A percentile compares a stretch with the other conserved stretches of the same genome.
Evolutionary conservation across 2,113 vertebrate species (phyloP).

Genomic region (Apeltes quadracus): DNA sequence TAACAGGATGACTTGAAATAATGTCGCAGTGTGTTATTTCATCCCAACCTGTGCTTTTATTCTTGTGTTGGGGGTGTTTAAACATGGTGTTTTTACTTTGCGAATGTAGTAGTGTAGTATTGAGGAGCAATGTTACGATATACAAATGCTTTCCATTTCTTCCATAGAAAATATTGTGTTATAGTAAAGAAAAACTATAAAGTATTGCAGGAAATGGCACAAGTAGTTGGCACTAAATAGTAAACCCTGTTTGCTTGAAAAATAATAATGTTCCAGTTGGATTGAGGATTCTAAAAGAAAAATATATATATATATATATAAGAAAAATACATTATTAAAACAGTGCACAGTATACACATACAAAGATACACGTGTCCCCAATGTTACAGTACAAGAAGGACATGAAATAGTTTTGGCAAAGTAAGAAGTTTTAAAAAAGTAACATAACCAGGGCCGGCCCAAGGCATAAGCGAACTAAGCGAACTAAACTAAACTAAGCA

Average conservation of each 20-base stretch:
- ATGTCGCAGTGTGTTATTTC: background rate
- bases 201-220: background rate
- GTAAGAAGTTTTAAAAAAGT: background rate
- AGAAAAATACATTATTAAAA: too few species aligned
- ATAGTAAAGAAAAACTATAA: background rate
- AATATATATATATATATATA: background rate
- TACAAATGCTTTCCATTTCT: background rate
- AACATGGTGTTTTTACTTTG: background rate
- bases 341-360: background rate
- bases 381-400: background rate
- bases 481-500: too few species aligned
- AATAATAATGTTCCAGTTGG: too few species aligned
- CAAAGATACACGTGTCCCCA: background rate
- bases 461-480: too few species aligned
- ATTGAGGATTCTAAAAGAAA: background rate
- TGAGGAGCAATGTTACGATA: background rate
- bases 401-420: background rate
- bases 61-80: background rate
- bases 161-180: too few species aligned
- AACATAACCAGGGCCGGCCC: too few species aligned
- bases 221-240: background rate
- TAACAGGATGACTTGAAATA: background rate
- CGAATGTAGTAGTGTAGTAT: background rate
- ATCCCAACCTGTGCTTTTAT: background rate
- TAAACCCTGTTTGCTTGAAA: background rate